Evolutionary conservation across 2,888 invertebrate species (phyloP).

Genomic region (Xylocampa areola): DNA sequence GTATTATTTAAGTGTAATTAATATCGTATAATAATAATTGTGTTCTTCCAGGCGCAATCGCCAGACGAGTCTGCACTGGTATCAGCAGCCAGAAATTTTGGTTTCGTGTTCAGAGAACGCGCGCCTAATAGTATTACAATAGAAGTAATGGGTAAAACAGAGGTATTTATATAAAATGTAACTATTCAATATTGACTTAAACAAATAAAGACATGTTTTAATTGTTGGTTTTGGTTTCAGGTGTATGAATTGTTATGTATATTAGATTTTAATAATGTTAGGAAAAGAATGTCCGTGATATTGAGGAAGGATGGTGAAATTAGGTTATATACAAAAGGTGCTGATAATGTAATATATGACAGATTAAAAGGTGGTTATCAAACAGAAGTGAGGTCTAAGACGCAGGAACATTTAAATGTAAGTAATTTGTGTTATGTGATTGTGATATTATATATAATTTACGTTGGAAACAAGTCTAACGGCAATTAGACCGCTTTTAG

Average conservation of each 20-base stretch:
- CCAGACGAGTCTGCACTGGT: conserved; percentile 99
- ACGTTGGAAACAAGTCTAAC: conserved; percentile 3
- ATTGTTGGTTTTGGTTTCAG: conserved; percentile 80
- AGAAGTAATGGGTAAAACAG: conserved; percentile 94
- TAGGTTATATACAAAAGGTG: conserved; percentile 98
- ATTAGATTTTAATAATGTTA: conserved; percentile 99
- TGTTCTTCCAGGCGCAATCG: conserved; percentile 94
- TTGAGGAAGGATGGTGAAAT: conserved; percentile 94
- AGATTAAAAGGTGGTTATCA: conserved; percentile 93
- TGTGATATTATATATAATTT: background rate
- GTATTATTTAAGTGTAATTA: too few relatives aligned
- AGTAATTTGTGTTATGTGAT: conserved; percentile 76
- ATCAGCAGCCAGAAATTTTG: conserved; percentile 99
- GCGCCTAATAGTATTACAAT: conserved; percentile 98
- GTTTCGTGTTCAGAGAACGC: conserved; percentile 98
- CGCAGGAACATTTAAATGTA: conserved; percentile 98
- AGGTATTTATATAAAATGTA: conserved; percentile 80
- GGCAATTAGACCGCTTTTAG: background rate
- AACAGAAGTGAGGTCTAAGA: conserved; percentile 94
- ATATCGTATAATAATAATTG: background rate
- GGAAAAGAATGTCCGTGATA: conserved; percentile 99
- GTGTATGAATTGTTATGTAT: conserved; percentile 99
- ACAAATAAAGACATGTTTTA: background rate
- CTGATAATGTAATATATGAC: conserved; percentile 99
- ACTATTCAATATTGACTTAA: background rate